Evolutionary conservation across 2,797 vertebrate species (phyloP), one percentile per base, ranked within the genome.

Genomic region (Glossophaga mutica): DNA sequence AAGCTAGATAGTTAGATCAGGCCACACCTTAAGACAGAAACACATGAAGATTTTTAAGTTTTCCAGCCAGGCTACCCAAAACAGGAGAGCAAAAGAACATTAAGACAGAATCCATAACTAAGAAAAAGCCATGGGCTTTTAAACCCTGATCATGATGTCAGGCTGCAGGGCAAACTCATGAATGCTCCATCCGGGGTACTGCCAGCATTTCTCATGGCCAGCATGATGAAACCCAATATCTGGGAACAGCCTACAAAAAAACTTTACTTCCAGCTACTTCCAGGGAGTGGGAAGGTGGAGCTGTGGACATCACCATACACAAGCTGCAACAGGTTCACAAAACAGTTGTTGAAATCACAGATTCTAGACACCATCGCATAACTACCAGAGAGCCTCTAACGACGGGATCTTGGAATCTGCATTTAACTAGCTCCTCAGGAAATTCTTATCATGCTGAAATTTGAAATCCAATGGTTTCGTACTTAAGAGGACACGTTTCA

Each of bases 271-370:
- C 24, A 90, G n/a, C 7, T 48, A 18, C 55, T 37, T 37, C 10
- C 14, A 55, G 18, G 34, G 11, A 18, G 50, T 24, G 16, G 44
- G 44, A 15, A 46, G 42, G 4, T 21, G 7, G 59, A 32, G 3
- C 1, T 5, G 32, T 2, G 11, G 24, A n/a, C 3, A 9, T 3
- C 15, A 52, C 44, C 21, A 3, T 0, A 18, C 32, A 44, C 11
- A 24, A 2, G 9, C 12, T 24, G 22, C 22, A 44, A 22, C 19
- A 32, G 55, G 46, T 24, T 39, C 67, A 42, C 24, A 14, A 39
- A 42, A 32, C 21, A 15, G 24, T 52, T 32, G 6, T 57, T 70
- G 4, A 26, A 44, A 87, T 50, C 19, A 55, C 9, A 68, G 34
- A 76, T 34, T 59, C 42, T 44, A 52, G 59, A 77, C 0, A 8